Evolutionary conservation across 2,113 vertebrate genomes (phyloP), one percentile per base, ranked within the genome.

Genomic region (Toxostoma redivivum): DNA sequence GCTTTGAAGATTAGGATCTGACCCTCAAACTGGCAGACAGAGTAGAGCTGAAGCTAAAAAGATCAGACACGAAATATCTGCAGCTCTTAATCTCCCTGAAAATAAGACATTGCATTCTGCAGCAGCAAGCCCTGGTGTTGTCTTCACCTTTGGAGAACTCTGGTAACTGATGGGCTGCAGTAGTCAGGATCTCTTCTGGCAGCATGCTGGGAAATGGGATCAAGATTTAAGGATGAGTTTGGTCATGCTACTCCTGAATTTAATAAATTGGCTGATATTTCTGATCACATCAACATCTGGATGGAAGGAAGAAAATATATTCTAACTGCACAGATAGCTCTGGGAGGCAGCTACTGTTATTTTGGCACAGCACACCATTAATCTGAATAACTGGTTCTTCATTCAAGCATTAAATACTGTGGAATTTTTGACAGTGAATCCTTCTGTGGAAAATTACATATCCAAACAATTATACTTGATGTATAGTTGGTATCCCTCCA

Each of bases 271-370:
- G 48, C 70, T 87, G 78, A 79, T 79, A 44, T 28, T 87, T 87
- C 57, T 91, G 65, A 93, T 82, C 48, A 72, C 35, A 79, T 51
- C 77, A 91, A 85, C 84, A 91, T 90, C 87, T 94, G 92, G 53
- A 56, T 56, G 37, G 92, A 94, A 84, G 30, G 64, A 84, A 79
- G 70, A 94, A 94, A 91, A 94, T 83, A 48, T 23, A 87, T 85
- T 71, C n/a, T 78, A 72, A 40, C 56, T 79, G 35, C 4, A 12
- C 16, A 71, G 81, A 61, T 45, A 76, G 81, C 35, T 74, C 70
- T 64, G 57, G 20, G 74, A 90, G 44, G 73, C 69, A 91, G 78
- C 70, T 94, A 48, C 70, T 79, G 54, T n/a, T 76, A 40, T 62
- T 91, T 51, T 91, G 92, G 78, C 73, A 71, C 0, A 2, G 38